These are phyloP conservation scores for Nemoura dubitans DNA, from an alignment of 2,888 invertebrate genomes.

Conservation along the genomic window DNA sequence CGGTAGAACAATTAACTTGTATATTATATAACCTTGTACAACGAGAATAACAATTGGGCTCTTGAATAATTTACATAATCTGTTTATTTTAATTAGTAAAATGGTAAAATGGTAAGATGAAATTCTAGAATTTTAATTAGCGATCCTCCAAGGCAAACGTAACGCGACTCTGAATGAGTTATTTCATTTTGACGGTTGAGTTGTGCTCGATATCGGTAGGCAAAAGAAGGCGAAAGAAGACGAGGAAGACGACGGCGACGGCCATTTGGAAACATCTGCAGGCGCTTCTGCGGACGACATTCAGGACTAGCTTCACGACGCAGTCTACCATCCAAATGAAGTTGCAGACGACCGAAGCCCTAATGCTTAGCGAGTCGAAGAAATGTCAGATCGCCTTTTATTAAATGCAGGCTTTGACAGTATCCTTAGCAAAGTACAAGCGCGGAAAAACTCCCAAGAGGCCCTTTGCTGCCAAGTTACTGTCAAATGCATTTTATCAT, in stretches of 20 bases:
- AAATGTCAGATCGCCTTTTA: slow-evolving; percentile 27
- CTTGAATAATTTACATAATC: background rate
- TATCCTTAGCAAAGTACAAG: background rate
- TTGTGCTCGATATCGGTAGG: background rate
- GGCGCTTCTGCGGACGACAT: background rate
- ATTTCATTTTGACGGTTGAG: background rate
- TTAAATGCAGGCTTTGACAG: slow-evolving; percentile 23
- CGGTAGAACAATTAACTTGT: background rate
- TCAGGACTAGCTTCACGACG: background rate
- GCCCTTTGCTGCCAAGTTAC: slow-evolving; percentile 13
- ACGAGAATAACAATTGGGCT: background rate
- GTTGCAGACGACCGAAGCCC: background rate
- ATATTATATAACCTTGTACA: background rate
- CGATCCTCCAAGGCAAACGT: background rate
- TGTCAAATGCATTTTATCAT: slow-evolving; percentile 37
- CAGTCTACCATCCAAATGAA: slow-evolving; percentile 4
- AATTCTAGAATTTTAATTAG: slow-evolving; percentile 7
- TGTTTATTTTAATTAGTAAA: background rate
- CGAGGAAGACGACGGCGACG: background rate
- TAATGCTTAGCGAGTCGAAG: slow-evolving; percentile 7
- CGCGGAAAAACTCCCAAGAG: background rate
- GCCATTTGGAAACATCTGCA: background rate
- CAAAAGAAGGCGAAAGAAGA: too few species aligned
- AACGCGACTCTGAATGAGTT: background rate
- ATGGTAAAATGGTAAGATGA: background rate